These are phyloP conservation scores for Falco peregrinus DNA, from an alignment of 2,797 vertebrate genomes.

Conservation along the genomic window DNA sequence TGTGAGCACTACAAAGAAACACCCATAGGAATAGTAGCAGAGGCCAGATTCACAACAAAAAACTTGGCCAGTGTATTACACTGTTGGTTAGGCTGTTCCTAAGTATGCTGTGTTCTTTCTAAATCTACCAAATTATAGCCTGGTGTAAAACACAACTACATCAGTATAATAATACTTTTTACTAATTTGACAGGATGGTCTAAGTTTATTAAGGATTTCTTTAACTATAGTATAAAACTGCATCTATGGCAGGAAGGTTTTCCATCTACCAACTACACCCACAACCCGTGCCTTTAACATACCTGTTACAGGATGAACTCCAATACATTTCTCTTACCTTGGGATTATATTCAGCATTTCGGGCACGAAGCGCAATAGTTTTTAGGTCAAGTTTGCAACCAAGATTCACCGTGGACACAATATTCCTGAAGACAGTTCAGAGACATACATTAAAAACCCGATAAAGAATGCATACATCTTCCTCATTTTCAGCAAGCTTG, in stretches of 20 bases:
- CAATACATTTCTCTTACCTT: slow-evolving; percentile 83
- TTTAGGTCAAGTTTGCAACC: slow-evolving; percentile 99
- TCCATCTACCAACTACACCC: not conserved
- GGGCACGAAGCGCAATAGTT: slow-evolving; percentile 97
- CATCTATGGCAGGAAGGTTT: not conserved
- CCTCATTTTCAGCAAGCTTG: not conserved
- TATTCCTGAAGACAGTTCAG: slow-evolving; percentile 85
- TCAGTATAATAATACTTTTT: not conserved
- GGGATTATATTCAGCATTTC: slow-evolving; percentile 99
- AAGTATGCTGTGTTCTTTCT: not conserved
- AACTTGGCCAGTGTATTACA: not conserved
- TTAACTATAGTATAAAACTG: not conserved
- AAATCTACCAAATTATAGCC: not conserved
- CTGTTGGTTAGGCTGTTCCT: not conserved
- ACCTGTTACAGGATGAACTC: not conserved
- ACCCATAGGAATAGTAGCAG: not conserved
- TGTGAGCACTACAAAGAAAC: not conserved
- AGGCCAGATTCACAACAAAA: not conserved
- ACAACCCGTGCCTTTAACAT: not conserved
- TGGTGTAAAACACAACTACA: not conserved
- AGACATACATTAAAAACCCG: slow-evolving; percentile 31
- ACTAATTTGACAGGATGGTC: not conserved
- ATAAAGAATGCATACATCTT: not conserved
- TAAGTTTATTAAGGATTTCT: not conserved
- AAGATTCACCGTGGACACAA: slow-evolving; percentile 98